These are phyloP conservation scores for Toxotes lorentzi DNA, from an alignment of 2,797 vertebrate genomes.

Conservation along the genomic window DNA sequence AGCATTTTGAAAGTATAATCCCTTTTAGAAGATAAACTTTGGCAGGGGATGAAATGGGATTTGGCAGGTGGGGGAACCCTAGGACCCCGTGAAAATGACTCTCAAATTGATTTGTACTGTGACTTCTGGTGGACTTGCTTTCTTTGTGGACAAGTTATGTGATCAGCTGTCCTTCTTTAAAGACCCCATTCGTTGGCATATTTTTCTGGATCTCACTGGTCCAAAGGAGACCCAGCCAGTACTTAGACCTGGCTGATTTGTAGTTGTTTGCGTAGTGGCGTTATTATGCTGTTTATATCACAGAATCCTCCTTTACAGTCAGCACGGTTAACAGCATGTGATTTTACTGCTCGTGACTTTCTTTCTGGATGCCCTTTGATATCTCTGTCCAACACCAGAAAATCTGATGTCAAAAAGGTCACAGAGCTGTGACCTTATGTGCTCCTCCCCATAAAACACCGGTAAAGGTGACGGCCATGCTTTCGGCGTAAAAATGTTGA, in stretches of 20 bases:
- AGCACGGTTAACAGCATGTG: no score
- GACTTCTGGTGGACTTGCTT: conserved; percentile 2
- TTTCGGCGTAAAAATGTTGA: not conserved
- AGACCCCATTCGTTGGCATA: not conserved
- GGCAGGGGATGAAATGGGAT: no score
- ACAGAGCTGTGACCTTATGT: not conserved
- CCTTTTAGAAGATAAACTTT: no score
- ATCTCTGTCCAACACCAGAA: not conserved
- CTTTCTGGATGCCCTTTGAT: not conserved
- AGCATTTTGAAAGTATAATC: no score
- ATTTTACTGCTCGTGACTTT: not conserved
- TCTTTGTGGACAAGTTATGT: not conserved
- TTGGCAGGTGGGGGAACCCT: no score
- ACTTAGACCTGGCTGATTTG: not conserved
- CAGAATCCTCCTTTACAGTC: no score
- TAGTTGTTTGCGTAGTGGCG: not conserved
- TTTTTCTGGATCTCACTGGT: not conserved
- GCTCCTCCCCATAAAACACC: not conserved
- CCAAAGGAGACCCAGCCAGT: not conserved
- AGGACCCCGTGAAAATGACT: no score
- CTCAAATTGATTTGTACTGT: not conserved
- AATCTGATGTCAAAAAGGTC: not conserved
- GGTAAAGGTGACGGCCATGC: not conserved
- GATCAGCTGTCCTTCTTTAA: not conserved
- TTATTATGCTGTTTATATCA: not conserved